These are phyloP conservation scores for Drosophila rufa DNA, from an alignment of 1,140 invertebrate species.

Conservation along the genomic window DNA sequence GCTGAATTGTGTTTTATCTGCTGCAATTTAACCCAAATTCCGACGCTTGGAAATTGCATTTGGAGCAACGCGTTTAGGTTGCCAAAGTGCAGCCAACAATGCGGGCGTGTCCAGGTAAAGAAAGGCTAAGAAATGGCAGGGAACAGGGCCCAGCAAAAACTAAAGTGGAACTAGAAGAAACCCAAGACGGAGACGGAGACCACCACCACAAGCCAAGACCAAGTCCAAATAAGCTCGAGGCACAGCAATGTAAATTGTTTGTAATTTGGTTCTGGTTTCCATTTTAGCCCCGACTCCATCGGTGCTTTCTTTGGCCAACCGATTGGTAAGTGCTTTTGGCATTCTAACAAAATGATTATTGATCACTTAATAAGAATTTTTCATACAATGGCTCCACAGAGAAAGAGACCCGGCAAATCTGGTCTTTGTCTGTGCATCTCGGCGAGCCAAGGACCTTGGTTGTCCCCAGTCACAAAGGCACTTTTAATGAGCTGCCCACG, in stretches of 20 bases:
- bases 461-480: conserved; percentile 55
- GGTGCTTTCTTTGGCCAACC: conserved; percentile 35
- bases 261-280: conserved; percentile 76
- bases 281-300: conserved; percentile 50
- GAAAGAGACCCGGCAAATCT: conserved; percentile 14
- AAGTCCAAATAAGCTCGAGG: conserved; percentile 56
- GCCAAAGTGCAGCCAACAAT: conserved; percentile 71
- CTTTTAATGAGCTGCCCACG: conserved; percentile 78
- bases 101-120: conserved; percentile 53
- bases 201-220: conserved; percentile 38
- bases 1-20: conserved; percentile 75
- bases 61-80: conserved; percentile 63
- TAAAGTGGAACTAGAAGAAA: neutral
- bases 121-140: conserved; percentile 23
- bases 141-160: conserved; percentile 11
- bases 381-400: conserved; percentile 70
- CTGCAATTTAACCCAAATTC: conserved; percentile 83
- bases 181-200: neutral
- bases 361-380: conserved; percentile 82
- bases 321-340: conserved; percentile 67
- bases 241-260: conserved; percentile 74
- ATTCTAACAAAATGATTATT: conserved; percentile 82
- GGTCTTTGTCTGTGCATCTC: conserved; percentile 40
- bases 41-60: conserved; percentile 74
- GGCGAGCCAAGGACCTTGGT: conserved; percentile 20